These are phyloP conservation scores for Nephrotoma flavescens DNA, from an alignment of 2,888 invertebrate genomes.

Conservation along the genomic window DNA sequence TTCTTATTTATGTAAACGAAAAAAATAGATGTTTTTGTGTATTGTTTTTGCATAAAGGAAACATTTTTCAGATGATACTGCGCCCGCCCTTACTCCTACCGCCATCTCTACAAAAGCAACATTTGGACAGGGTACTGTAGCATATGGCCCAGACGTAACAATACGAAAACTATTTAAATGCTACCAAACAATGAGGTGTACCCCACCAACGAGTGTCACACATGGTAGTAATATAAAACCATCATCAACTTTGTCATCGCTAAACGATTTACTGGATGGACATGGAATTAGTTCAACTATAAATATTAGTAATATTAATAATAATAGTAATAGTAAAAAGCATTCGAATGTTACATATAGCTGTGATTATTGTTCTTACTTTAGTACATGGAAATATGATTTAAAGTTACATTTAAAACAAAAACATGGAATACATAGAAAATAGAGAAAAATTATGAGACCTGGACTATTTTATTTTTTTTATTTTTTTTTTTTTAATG, in stretches of 20 bases:
- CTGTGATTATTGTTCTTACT: slow-evolving; percentile 29
- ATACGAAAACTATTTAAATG: slow-evolving; percentile 31
- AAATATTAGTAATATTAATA: not conserved
- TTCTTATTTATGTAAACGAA: not conserved
- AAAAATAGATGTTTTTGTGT: not conserved
- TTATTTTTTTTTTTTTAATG: not conserved
- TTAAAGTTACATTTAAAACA: slow-evolving; percentile 31
- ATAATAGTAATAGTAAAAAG: not conserved
- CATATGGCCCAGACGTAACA: slow-evolving; percentile 29
- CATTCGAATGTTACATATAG: slow-evolving; percentile 18
- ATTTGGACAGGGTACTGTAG: slow-evolving; percentile 8
- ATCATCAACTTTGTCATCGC: not conserved
- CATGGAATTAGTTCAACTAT: not conserved
- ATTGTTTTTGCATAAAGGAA: slow-evolving; percentile 14
- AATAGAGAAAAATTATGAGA: slow-evolving; percentile 19
- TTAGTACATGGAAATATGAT: slow-evolving; percentile 33
- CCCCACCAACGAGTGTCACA: not conserved
- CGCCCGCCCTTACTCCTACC: slow-evolving; percentile 18
- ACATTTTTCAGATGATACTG: slow-evolving; percentile 34
- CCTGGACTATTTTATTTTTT: slow-evolving; percentile 6
- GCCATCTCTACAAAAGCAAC: slow-evolving; percentile 8
- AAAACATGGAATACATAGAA: slow-evolving; percentile 33
- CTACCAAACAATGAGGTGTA: slow-evolving; percentile 13
- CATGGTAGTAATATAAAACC: not conserved
- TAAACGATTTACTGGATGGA: not conserved